phyloP scores from a whole-genome alignment of 2,113 vertebrate species.

The Rhombomys opimus region DNA sequence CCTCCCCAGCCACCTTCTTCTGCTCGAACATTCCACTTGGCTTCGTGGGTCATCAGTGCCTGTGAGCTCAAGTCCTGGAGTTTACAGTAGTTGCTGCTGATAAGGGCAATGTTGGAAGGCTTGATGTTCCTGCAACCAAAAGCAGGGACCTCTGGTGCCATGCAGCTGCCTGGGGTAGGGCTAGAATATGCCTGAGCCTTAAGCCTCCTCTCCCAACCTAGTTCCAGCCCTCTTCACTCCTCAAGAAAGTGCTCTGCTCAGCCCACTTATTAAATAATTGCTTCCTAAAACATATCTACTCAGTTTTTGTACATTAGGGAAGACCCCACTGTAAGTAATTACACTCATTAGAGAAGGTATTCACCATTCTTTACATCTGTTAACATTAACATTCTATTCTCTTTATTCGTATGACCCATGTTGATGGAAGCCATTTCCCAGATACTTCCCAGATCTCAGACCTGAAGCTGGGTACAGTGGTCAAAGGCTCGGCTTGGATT shows the following conservation, averaged over 20 bases:
- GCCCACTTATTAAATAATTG: background rate
- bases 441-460: background rate
- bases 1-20: slow-evolving; percentile 82
- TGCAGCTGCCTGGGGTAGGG: rapidly evolving
- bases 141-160: background rate
- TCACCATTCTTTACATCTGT: background rate
- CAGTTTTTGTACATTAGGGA: background rate
- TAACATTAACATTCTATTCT: rapidly evolving
- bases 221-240: background rate
- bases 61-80: slow-evolving; percentile 86
- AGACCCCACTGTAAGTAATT: rapidly evolving
- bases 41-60: slow-evolving; percentile 83
- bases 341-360: no score
- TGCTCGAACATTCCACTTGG: slow-evolving; percentile 86
- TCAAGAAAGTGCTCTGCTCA: background rate
- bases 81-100: slow-evolving; percentile 78
- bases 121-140: slow-evolving; percentile 89
- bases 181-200: background rate
- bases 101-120: slow-evolving; percentile 88
- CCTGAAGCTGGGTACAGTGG: rapidly evolving
- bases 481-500: background rate
- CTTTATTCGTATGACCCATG: rapidly evolving
- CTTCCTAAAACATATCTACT: background rate
- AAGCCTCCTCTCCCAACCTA: background rate
- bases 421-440: rapidly evolving